These are phyloP conservation scores for Stegostoma tigrinum DNA, from an alignment of 2,113 vertebrate species.

Conservation along the genomic window DNA sequence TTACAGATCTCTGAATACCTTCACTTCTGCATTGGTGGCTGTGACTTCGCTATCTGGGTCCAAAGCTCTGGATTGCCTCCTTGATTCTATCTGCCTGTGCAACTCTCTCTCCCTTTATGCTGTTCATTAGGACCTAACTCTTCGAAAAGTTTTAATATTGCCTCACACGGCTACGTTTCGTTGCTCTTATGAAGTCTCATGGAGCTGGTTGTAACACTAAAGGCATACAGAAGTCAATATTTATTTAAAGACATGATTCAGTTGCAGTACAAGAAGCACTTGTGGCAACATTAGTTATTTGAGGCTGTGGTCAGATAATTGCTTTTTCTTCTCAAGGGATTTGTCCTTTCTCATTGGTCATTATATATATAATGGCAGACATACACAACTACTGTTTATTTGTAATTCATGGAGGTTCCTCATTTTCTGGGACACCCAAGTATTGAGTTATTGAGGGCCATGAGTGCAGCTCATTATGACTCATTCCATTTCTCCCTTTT, in stretches of 20 bases:
- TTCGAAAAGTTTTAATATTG: background rate
- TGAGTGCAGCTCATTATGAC: too few species aligned
- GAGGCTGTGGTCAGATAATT: background rate
- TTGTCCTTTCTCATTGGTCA: background rate
- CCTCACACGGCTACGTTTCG: background rate
- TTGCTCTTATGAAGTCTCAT: background rate
- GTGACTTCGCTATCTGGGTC: background rate
- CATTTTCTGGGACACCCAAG: too few species aligned
- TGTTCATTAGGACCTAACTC: background rate
- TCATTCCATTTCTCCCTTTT: too few species aligned
- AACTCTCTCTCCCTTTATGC: background rate
- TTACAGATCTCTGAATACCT: background rate
- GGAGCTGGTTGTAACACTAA: background rate
- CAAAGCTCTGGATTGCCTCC: background rate
- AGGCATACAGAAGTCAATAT: background rate
- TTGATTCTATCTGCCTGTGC: background rate
- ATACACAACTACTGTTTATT: too few species aligned
- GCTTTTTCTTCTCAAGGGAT: background rate
- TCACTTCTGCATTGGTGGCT: background rate
- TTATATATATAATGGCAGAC: background rate
- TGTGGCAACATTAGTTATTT: background rate
- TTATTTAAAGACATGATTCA: background rate
- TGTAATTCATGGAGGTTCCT: too few species aligned
- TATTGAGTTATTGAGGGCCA: too few species aligned
- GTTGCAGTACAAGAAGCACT: too few species aligned